Percentiles rank a stretch among this genome's conserved stretches.
Evolutionary conservation across 2,888 invertebrate genomes (phyloP).

Genomic region (Acrocera orbiculus): DNA sequence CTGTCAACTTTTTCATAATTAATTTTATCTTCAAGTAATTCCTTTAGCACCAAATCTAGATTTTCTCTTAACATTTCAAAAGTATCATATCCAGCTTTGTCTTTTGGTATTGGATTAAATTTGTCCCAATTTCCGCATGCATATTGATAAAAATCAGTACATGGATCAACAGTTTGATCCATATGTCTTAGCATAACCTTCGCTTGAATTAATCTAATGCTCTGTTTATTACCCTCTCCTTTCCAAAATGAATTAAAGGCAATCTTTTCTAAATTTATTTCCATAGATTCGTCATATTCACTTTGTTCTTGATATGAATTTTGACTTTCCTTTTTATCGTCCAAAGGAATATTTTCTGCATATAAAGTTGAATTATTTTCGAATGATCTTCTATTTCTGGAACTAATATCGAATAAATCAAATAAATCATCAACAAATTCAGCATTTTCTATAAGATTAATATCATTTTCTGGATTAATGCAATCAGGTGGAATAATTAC

Average conservation of each 20-base stretch:
- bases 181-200: constrained; percentile 59
- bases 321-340: not conserved
- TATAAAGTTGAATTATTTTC: not conserved
- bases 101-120: constrained; percentile 71
- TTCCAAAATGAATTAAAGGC: constrained; percentile 38
- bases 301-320: not conserved
- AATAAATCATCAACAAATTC: not conserved
- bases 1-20: not conserved
- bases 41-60: constrained; percentile 47
- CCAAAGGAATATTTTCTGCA: not conserved
- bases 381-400: too few relatives aligned
- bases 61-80: constrained; percentile 79
- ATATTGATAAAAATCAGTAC: constrained; percentile 68
- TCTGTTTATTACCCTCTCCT: constrained; percentile 34
- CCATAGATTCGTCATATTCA: not conserved
- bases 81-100: constrained; percentile 75
- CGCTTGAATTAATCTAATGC: constrained; percentile 43
- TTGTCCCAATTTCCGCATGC: constrained; percentile 77
- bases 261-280: not conserved
- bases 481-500: constrained; percentile 32
- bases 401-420: not conserved
- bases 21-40: constrained; percentile 38
- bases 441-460: not conserved
- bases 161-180: constrained; percentile 55
- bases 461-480: constrained; percentile 5